Evolutionary conservation across 1,140 invertebrate species (phyloP).

Genomic region (Drosophila lini): DNA sequence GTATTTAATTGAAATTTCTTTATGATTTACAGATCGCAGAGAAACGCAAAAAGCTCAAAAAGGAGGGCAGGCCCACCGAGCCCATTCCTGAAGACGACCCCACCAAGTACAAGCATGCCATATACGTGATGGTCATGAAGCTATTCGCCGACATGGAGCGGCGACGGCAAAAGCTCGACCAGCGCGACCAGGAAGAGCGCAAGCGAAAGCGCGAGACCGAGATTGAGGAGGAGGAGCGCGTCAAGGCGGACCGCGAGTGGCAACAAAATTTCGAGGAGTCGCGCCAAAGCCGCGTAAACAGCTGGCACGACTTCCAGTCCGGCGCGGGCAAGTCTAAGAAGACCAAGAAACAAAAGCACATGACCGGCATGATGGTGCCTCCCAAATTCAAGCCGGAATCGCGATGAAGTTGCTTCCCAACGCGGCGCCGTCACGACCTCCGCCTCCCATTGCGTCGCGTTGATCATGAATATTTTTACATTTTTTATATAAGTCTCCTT

Average conservation of each 20-base stretch:
- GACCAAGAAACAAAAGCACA: slow-evolving; percentile 90
- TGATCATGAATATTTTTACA: slow-evolving; percentile 57
- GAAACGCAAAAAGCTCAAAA: slow-evolving; percentile 97
- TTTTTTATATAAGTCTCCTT: slow-evolving; percentile 77
- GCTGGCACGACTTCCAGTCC: slow-evolving; percentile 97
- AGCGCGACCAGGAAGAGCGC: slow-evolving; percentile 95
- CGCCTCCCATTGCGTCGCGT: slow-evolving; percentile 26
- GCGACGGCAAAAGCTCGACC: slow-evolving; percentile 92
- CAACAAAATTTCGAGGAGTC: slow-evolving; percentile 99
- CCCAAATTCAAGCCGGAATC: slow-evolving; percentile 98
- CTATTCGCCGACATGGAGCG: slow-evolving; percentile 98
- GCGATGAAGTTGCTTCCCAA: slow-evolving; percentile 87
- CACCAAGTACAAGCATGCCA: slow-evolving; percentile 95
- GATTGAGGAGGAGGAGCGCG: slow-evolving; percentile 95
- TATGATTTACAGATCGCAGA: slow-evolving; percentile 90
- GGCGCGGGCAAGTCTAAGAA: slow-evolving; percentile 89
- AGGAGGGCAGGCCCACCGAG: slow-evolving; percentile 92
- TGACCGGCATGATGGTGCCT: slow-evolving; percentile 90
- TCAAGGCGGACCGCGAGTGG: slow-evolving; percentile 96
- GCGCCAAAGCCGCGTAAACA: slow-evolving; percentile 95
- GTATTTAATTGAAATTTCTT: neutral
- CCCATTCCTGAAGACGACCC: slow-evolving; percentile 97
- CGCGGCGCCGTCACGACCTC: slow-evolving; percentile 13
- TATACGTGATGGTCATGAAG: slow-evolving; percentile 99
- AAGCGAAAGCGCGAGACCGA: slow-evolving; percentile 98